Evolutionary conservation across 2,113 vertebrate species (phyloP).

Genomic region (Brachyhypopomus occidentalis): DNA sequence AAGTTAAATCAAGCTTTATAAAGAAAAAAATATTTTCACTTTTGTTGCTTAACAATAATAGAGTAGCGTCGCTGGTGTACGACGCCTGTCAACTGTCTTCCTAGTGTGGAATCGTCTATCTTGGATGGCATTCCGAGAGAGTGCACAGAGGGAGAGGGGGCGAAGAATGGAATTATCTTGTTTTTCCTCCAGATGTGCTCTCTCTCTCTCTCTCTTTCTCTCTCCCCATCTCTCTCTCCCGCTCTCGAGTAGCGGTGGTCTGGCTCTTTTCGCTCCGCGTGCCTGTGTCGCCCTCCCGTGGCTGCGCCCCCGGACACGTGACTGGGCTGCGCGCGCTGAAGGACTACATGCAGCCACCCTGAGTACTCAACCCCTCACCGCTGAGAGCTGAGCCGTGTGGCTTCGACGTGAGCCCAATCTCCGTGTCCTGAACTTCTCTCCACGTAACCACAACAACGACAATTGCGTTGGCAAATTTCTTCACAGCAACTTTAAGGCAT

Average conservation of each 20-base stretch:
- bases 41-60: conserved; percentile 3
- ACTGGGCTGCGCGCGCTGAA: not conserved
- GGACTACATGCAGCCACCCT: not conserved
- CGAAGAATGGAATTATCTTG: conserved; percentile 21
- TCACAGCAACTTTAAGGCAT: too few species aligned
- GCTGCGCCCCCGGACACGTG: conserved; percentile 32
- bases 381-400: too few species aligned
- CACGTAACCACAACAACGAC: too few species aligned
- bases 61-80: conserved; percentile 74
- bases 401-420: too few species aligned
- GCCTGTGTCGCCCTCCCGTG: conserved; percentile 28
- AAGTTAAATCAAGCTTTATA: conserved; percentile 1
- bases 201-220: conserved; percentile 32
- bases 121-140: not conserved
- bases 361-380: not conserved
- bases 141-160: conserved; percentile 33
- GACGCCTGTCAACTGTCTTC: conserved; percentile 74
- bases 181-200: conserved; percentile 57
- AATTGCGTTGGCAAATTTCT: too few species aligned
- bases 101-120: conserved; percentile 14
- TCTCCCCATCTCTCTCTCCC: conserved; percentile 20
- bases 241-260: not conserved
- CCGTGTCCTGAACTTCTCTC: too few species aligned
- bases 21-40: not conserved
- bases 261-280: conserved; percentile 16